phyloP scores from a whole-genome alignment of 2,113 vertebrate genomes.

The Triplophysa rosa region DNA sequence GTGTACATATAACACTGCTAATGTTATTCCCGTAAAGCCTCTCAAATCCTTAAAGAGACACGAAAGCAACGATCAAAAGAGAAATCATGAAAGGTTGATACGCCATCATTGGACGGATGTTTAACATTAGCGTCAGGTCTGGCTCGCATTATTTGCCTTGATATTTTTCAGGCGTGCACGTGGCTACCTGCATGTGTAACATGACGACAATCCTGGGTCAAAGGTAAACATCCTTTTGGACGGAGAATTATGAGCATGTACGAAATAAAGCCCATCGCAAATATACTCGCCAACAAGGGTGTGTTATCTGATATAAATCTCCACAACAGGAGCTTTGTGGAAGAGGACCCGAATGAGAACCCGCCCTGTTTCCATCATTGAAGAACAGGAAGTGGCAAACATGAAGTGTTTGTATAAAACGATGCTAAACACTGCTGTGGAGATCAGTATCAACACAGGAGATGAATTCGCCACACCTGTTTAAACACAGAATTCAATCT shows the following conservation, averaged over 20 bases:
- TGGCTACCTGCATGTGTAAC: not conserved
- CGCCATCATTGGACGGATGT: not conserved
- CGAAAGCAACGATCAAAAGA: not conserved
- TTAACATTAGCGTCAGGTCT: conserved; percentile 13
- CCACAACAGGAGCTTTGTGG: not conserved
- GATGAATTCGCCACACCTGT: not conserved
- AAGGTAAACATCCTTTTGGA: conserved; percentile 13
- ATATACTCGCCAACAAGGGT: conserved; percentile 13
- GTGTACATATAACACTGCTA: no score
- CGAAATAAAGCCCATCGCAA: not conserved
- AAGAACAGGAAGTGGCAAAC: not conserved
- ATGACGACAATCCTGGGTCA: conserved; percentile 21
- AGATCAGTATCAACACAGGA: not conserved
- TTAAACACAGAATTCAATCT: not conserved
- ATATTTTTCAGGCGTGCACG: not conserved
- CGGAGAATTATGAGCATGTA: not conserved
- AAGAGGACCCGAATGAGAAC: not conserved
- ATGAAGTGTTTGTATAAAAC: not conserved
- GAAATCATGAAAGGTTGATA: not conserved
- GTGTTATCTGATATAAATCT: conserved; percentile 25
- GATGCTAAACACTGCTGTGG: not conserved
- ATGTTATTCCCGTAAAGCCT: not conserved
- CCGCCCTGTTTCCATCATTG: not conserved
- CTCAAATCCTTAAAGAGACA: not conserved
- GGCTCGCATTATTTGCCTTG: not conserved